phyloP scores from a whole-genome alignment of 2,888 invertebrate genomes.

The Drosophila greeni region DNA sequence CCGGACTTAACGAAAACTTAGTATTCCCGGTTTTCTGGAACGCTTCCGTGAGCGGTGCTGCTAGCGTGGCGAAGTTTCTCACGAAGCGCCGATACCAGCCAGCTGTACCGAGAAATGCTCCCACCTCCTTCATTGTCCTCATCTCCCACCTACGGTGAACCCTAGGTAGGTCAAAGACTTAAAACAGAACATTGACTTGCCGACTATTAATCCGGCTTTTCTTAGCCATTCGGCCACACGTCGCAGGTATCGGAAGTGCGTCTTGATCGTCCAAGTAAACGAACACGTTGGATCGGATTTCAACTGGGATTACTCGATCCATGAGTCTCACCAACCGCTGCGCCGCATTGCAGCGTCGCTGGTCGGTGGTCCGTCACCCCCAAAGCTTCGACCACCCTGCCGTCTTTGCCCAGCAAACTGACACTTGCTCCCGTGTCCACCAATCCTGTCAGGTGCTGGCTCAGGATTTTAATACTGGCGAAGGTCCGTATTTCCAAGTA shows the following conservation, averaged over 20 bases:
- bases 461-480: no score
- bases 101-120: neutral
- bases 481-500: no score
- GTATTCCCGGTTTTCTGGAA: neutral
- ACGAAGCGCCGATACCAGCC: no score
- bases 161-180: neutral
- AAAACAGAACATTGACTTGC: neutral
- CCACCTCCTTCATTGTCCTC: neutral
- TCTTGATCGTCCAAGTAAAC: neutral
- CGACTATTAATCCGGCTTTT: neutral
- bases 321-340: no score
- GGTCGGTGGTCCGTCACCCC: no score
- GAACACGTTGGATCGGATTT: neutral
- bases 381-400: no score
- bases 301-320: neutral
- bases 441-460: no score
- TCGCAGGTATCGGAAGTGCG: neutral
- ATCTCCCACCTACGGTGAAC: neutral
- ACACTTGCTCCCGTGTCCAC: no score
- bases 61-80: no score
- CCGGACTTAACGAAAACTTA: neutral
- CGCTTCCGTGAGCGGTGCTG: no score
- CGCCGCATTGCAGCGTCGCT: neutral
- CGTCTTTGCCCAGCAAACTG: no score
- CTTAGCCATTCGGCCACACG: neutral